These are phyloP conservation scores for Philaethria dido DNA, from an alignment of 2,888 invertebrate species.

Conservation along the genomic window DNA sequence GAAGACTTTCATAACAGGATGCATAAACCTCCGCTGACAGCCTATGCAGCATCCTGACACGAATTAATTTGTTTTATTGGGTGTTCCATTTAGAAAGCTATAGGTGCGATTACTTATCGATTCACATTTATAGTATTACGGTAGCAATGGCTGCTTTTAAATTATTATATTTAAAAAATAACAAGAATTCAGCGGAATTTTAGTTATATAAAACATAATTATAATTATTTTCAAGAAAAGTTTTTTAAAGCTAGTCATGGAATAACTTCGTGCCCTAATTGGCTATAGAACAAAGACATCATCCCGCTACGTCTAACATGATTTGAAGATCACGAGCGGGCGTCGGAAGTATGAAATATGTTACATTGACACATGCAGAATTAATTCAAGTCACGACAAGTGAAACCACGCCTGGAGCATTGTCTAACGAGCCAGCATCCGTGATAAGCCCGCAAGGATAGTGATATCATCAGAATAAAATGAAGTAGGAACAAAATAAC, in stretches of 20 bases:
- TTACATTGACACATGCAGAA: slow-evolving; percentile 74
- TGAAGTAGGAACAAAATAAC: slow-evolving; percentile 47
- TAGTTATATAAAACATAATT: not conserved
- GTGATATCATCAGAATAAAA: slow-evolving; percentile 64
- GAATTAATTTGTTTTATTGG: slow-evolving; percentile 37
- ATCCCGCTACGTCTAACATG: slow-evolving; percentile 49
- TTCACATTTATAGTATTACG: not conserved
- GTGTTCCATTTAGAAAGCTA: slow-evolving; percentile 34
- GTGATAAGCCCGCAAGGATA: slow-evolving; percentile 62
- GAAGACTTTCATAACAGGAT: slow-evolving; percentile 37
- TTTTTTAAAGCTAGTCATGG: too few species aligned
- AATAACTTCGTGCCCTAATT: slow-evolving; percentile 17
- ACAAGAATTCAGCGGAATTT: not conserved
- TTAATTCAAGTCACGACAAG: slow-evolving; percentile 74
- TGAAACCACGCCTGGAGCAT: slow-evolving; percentile 70
- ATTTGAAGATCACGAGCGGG: slow-evolving; percentile 60
- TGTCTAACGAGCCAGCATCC: slow-evolving; percentile 68
- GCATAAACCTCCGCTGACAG: slow-evolving; percentile 33
- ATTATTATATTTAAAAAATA: not conserved
- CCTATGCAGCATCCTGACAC: slow-evolving; percentile 34
- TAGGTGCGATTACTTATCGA: slow-evolving; percentile 28
- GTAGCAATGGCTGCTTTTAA: not conserved
- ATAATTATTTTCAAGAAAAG: too few species aligned
- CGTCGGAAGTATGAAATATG: slow-evolving; percentile 65
- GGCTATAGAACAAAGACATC: slow-evolving; percentile 37